Evolutionary conservation across 2,797 vertebrate genomes (phyloP), one percentile per base, ranked within the genome.

Genomic region (Schizothorax lantsangensis): DNA sequence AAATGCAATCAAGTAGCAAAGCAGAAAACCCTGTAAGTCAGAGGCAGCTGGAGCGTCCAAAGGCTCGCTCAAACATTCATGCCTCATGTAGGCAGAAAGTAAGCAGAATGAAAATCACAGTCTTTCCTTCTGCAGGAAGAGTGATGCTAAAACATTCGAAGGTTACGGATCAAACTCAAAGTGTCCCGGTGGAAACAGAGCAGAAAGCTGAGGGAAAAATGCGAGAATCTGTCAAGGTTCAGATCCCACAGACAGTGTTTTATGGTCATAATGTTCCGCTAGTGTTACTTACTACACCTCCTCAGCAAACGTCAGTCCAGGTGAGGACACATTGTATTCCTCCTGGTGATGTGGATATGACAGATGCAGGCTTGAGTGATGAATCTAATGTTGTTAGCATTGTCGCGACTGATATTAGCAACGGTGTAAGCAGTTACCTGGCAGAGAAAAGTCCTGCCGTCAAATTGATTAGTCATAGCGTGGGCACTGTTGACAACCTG

Each of bases 181-280:
- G n/a, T 19, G 6, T 26, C 15, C 0, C 3, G 43, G 14, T n/a
- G 23, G 64, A 57, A 40, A n/a, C 7, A 6, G 3, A 36, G 43
- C 71, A 74, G 19, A 66, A 81, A 43, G 40, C 17, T 21, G 33
- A 54, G 30, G 68, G 47, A 14, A 59, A 33, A 33, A 15, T 71
- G 19, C 66, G 21, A 15, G 90, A 91, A 47, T 86, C 91, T 5
- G 83, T 93, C 1, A 91, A 90, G 64, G 92, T 93, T 23, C 91
- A 93, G 7, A 92, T 94, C 8, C 94, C 94, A 10, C 95, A 95
- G 89, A 94, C 94, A 2, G 87, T 96, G 17, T 96, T 95, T 87
- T 95, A 95, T 21, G 93, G 93, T 47, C 94, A 96, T 81, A 93
- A 95, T 6, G 92, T 92, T 1, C 94, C 92, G 0, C 91, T 96